These are phyloP conservation scores for Drosophila littoralis DNA, from an alignment of 1,140 invertebrate species.

Conservation along the genomic window DNA sequence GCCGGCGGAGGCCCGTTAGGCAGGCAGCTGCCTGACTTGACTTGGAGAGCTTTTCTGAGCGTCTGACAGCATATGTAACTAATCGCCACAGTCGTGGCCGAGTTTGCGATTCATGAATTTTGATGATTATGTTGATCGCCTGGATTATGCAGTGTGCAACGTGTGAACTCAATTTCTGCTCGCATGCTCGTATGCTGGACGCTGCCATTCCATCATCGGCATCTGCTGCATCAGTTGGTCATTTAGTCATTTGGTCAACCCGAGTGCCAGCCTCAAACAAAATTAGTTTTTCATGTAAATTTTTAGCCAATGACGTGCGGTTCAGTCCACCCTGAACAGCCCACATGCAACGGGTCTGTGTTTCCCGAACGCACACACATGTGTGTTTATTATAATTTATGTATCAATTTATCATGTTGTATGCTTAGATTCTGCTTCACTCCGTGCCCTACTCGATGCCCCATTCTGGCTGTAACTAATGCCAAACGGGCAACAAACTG, in stretches of 20 bases:
- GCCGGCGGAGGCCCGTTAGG: conserved; percentile 12
- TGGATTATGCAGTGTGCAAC: conserved; percentile 61
- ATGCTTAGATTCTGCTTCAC: conserved; percentile 11
- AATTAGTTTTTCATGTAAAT: conserved; percentile 82
- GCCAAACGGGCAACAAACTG: conserved; percentile 57
- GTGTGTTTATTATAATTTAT: conserved; percentile 79
- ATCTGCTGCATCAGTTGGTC: conserved; percentile 39
- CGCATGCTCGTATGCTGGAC: background rate
- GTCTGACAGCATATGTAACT: conserved; percentile 56
- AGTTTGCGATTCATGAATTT: conserved; percentile 67
- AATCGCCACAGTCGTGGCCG: conserved; percentile 49
- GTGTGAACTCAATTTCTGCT: conserved; percentile 70
- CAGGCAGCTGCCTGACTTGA: conserved; percentile 12
- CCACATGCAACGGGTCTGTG: conserved; percentile 6
- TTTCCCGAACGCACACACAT: conserved; percentile 36
- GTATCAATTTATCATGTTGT: conserved; percentile 77
- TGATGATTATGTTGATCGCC: conserved; percentile 66
- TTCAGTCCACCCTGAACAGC: background rate
- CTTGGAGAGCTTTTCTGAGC: conserved; percentile 13
- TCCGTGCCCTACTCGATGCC: background rate
- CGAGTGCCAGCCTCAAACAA: conserved; percentile 16
- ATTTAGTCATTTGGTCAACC: conserved; percentile 31
- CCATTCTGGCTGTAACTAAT: conserved; percentile 53
- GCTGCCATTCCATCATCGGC: conserved; percentile 30
- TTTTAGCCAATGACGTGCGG: conserved; percentile 57